Evolutionary conservation across 2,113 vertebrate genomes (phyloP), one percentile per base, ranked within the genome.

Genomic region (Cyanocitta stelleri): DNA sequence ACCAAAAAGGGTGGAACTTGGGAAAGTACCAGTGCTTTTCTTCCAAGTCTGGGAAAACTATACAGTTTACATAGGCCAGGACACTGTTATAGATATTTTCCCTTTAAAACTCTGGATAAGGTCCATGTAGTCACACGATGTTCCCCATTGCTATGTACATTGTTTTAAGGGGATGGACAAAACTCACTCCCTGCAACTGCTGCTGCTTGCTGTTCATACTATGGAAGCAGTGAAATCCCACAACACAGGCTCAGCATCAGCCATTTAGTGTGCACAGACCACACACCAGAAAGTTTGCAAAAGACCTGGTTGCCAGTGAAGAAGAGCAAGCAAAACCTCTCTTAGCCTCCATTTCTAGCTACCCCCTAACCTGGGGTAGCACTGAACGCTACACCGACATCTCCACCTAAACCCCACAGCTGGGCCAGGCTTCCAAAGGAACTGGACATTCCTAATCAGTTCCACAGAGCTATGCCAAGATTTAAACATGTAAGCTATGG

Each of bases 21-120:
- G 85, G 88, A 93, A 96, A 94, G 44, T 11, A 88, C 68, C 88
- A 89, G 13, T 39, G 58, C 11, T 94, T 90, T 90, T 78, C 61
- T 93, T 92, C 92, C 90, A 92, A 95, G 73, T 81, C 95, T 96
- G 86, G 85, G 56, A 95, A 94, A 97, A 95, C 63, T 74, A 64
- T 87, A 95, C 43, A 68, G 86, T 44, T 86, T 86, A 77, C 75
- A 88, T 64, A 92, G 90, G 88, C 72, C 85, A 92, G 68, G 52
- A 81, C 72, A 64, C 35, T 63, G 30, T 86, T 92, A 84, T 4
- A 86, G 85, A 67, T 92, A 94, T 90, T 96, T 90, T 89, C 43
- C 72, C 73, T 84, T 93, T 74, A 90, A 78, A 84, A 81, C 23
- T 41, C 39, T 92, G 88, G 92, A 90, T 32, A 84, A 64, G 37